Evolutionary conservation across 2,888 invertebrate species (phyloP), one percentile per base, ranked within the genome.

Genomic region (Scaptomyza caliginosa): DNA sequence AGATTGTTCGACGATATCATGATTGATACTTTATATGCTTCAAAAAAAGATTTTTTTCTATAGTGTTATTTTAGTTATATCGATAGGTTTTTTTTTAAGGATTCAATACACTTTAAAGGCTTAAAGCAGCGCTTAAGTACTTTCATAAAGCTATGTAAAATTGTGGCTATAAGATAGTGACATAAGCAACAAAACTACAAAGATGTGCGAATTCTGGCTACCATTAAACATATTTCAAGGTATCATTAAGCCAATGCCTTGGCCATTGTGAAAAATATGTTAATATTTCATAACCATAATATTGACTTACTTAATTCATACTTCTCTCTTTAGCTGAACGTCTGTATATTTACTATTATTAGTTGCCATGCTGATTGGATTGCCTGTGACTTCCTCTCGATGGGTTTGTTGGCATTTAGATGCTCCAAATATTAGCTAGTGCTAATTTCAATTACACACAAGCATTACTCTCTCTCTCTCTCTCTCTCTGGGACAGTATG

Each of bases 401-500:
- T 6, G 10, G 11, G 19, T 19, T 3, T 39, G 43, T 38, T 59
- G 4, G 8, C 23, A 26, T 48, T 48, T 4, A 11, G 10, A 2
- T 39, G 26, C 26, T 38, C 10, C 19, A 28, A 24, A 34, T 55
- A 60, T 60, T 67, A 69, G 38, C 74, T 34, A 30, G 45, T 52
- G 50, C 60, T 73, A 73, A 59, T 69, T 50, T 28, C 19, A 43
- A 63, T 28, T 51, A 32, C 24, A 32, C 21, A 48, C 17, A 28
- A 13, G 2, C 42, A 13, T 30, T 10, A 7, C 17, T 21, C 49
- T 40, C 17, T 32, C 7, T 11, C 24, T 21, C 13, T 24, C 19
- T 30, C 2, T 17, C 2, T 19, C 10, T 39, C 5, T 38, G 11
- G 3, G 1, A 1, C 30, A 21, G 0, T 4, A 10, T 23, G 17